Evolutionary conservation across 2,113 vertebrate genomes (phyloP).

Genomic region (Carassius gibelio): DNA sequence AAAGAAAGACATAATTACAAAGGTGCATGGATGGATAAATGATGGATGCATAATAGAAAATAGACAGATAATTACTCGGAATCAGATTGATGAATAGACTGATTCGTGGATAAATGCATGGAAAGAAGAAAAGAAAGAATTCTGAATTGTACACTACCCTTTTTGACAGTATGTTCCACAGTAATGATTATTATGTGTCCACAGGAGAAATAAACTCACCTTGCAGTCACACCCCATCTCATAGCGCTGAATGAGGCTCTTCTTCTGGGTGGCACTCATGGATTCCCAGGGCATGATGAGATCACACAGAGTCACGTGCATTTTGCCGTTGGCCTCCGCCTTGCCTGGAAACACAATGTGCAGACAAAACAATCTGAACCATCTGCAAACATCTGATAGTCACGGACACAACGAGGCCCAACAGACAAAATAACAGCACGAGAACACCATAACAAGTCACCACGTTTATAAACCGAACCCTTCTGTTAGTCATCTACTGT

Average conservation of each 20-base stretch:
- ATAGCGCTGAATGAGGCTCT: conserved; percentile 96
- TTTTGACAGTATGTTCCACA: not conserved
- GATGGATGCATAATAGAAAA: no score
- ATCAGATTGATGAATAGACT: not conserved
- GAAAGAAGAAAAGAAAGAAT: not conserved
- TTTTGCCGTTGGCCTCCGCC: conserved; percentile 83
- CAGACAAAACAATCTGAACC: conserved; percentile 39
- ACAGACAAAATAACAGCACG: conserved; percentile 31
- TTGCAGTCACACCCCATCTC: conserved; percentile 99
- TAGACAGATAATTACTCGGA: not conserved
- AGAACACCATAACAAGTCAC: not conserved
- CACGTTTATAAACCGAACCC: not conserved
- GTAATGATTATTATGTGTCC: conserved; percentile 12
- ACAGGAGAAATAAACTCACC: conserved; percentile 74
- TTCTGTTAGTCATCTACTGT: conserved; percentile 4
- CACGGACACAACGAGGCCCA: not conserved
- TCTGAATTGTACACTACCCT: not conserved
- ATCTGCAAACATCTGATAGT: conserved; percentile 13
- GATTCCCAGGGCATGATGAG: conserved; percentile 95
- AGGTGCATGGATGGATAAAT: not conserved
- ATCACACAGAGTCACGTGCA: conserved; percentile 96
- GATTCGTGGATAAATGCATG: not conserved
- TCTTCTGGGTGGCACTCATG: conserved; percentile 93
- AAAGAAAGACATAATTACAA: not conserved
- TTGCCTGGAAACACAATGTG: conserved; percentile 80